Evolutionary conservation across 2,113 vertebrate species (phyloP).

Genomic region (Mesoclemmys tuberculata): DNA sequence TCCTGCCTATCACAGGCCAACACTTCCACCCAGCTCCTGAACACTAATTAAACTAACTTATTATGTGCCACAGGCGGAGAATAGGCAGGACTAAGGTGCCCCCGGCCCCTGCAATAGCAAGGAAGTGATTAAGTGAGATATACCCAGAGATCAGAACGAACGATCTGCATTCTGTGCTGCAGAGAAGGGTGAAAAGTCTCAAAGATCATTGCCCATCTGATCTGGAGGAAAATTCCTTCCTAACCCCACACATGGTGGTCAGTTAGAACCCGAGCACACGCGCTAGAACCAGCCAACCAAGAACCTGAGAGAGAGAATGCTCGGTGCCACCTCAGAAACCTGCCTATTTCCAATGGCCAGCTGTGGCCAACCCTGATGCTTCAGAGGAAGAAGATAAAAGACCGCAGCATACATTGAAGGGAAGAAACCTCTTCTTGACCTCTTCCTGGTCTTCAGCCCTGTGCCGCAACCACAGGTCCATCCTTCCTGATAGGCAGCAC

Average conservation of each 20-base stretch:
- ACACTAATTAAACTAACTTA: neutral
- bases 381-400: neutral
- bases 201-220: neutral
- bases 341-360: neutral
- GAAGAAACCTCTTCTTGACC: neutral
- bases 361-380: neutral
- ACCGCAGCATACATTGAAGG: fast-evolving
- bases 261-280: neutral
- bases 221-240: neutral
- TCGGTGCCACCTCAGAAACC: neutral
- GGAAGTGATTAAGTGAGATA: no score
- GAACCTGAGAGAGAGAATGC: neutral
- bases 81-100: neutral
- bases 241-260: neutral
- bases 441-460: fast-evolving
- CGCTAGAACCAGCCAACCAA: neutral
- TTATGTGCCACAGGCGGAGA: neutral
- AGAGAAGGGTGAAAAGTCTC: neutral
- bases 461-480: neutral
- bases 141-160: neutral
- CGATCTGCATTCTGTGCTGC: neutral
- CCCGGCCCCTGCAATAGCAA: no score
- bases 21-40: neutral
- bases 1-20: neutral
- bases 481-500: neutral